These are phyloP conservation scores for Schizothorax lantsangensis DNA, from an alignment of 2,797 vertebrate species.

Conservation along the genomic window DNA sequence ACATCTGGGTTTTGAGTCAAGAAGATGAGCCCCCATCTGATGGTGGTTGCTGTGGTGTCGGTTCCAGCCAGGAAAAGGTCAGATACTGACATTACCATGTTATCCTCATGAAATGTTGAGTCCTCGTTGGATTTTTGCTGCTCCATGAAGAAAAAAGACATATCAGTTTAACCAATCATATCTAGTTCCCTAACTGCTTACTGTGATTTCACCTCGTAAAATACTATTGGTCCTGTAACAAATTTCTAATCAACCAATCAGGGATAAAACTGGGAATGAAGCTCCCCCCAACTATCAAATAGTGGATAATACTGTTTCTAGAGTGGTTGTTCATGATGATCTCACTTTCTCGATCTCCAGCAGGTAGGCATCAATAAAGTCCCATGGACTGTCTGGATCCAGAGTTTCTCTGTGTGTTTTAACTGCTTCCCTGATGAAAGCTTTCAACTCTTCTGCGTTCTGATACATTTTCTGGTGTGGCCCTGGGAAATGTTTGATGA, in stretches of 20 bases:
- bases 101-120: constrained; percentile 57
- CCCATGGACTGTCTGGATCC: constrained; percentile 59
- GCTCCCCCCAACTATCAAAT: background rate
- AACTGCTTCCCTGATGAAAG: constrained; percentile 45
- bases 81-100: constrained; percentile 52
- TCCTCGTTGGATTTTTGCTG: constrained; percentile 48
- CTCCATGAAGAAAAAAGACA: background rate
- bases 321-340: background rate
- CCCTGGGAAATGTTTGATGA: constrained; percentile 63
- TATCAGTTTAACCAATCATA: background rate
- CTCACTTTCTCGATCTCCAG: constrained; percentile 59
- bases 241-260: background rate
- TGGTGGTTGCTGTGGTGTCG: constrained; percentile 61
- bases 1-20: constrained; percentile 60
- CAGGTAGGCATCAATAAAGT: constrained; percentile 68
- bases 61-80: constrained; percentile 62
- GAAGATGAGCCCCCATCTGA: constrained; percentile 62
- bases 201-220: no score
- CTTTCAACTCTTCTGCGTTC: constrained; percentile 24
- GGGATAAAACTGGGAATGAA: no score
- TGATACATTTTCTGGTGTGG: constrained; percentile 58
- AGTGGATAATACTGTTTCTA: background rate
- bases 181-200: background rate
- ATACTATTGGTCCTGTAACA: background rate
- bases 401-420: constrained; percentile 56